Evolutionary conservation across 2,113 vertebrate species (phyloP), one percentile per base, ranked within the genome.

Genomic region (Gila orcuttii): DNA sequence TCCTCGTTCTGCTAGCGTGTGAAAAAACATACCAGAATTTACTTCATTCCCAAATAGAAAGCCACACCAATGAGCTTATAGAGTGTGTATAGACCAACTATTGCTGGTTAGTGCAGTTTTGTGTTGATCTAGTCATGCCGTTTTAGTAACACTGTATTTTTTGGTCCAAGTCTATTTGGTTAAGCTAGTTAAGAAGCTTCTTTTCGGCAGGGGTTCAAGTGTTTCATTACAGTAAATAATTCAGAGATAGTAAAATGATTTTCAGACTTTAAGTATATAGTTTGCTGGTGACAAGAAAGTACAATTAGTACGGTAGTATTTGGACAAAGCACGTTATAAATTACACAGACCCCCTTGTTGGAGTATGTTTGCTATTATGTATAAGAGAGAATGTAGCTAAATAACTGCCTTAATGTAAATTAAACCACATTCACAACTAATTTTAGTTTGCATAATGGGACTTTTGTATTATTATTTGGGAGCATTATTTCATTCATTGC

Each of bases 1-100:
- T 71, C 31, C 3, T 71, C 28, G 4, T 82, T 52, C 80, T 55
- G 80, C 45, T 6, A 55, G 12, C 17, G 10, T 55, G 68, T 73
- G n/a, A 74, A 73, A 19, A 83, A 73, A 57, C 62, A 52, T 66
- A 28, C 62, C 64, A 69, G 45, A 82, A 82, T 52, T 69, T 10
- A 31, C 45, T 52, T 47, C 69, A n/a, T 82, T 82, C 10, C 25
- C 3, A 13, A 13, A 68, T 4, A 50, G 79, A 68, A 82, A 52
- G 10, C 11, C 21, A 55, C 75, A 33, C 47, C 31, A 55, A 55
- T 76, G n/a, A 52, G 73, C 12, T 75, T 47, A 1, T 28, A 28
- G 28, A 28, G 12, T 76, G 39, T 12, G 6, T 28, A 15, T 7
- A 75, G n/a, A 75, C 39, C 73, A 75, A 2, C 6, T 25, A 50